These are phyloP conservation scores for Sturmia bella DNA, from an alignment of 2,888 invertebrate species.

Conservation along the genomic window DNA sequence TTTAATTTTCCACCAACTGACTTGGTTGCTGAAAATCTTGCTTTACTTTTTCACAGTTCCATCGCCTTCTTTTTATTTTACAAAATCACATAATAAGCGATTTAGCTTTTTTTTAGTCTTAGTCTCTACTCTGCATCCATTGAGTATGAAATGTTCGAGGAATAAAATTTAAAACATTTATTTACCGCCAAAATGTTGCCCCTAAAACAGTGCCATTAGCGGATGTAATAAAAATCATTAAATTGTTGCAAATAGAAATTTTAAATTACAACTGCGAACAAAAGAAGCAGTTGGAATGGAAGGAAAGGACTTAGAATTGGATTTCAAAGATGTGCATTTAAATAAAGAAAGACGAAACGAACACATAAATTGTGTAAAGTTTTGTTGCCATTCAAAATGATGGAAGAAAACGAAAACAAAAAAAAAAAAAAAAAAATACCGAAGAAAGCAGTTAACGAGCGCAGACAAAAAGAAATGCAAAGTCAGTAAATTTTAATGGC, in stretches of 20 bases:
- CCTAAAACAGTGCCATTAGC: slow-evolving; percentile 72
- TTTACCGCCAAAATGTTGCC: slow-evolving; percentile 70
- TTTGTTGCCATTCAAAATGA: slow-evolving; percentile 21
- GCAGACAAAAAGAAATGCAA: slow-evolving; percentile 20
- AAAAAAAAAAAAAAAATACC: not conserved
- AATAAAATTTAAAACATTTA: slow-evolving; percentile 64
- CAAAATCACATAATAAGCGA: slow-evolving; percentile 47
- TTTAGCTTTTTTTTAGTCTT: slow-evolving; percentile 43
- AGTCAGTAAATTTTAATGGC: slow-evolving; percentile 14
- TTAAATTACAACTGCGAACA: slow-evolving; percentile 43
- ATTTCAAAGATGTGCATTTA: slow-evolving; percentile 52
- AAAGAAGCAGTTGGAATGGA: slow-evolving; percentile 4
- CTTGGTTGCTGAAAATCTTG: not conserved
- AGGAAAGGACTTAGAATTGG: slow-evolving; percentile 19
- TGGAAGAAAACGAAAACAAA: too few relatives aligned
- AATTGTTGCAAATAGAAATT: slow-evolving; percentile 61
- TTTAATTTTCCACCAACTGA: slow-evolving; percentile 50
- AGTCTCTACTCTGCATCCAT: slow-evolving; percentile 26
- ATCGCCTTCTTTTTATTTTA: slow-evolving; percentile 18
- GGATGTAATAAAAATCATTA: slow-evolving; percentile 72
- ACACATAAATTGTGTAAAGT: slow-evolving; percentile 11
- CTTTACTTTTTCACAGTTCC: not conserved
- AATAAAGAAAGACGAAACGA: slow-evolving; percentile 28
- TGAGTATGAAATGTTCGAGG: slow-evolving; percentile 8
- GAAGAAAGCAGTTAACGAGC: slow-evolving; percentile 41